Conservation (phyloP, 2,113 vertebrate species). For the Pelecanus crispus region DNA sequence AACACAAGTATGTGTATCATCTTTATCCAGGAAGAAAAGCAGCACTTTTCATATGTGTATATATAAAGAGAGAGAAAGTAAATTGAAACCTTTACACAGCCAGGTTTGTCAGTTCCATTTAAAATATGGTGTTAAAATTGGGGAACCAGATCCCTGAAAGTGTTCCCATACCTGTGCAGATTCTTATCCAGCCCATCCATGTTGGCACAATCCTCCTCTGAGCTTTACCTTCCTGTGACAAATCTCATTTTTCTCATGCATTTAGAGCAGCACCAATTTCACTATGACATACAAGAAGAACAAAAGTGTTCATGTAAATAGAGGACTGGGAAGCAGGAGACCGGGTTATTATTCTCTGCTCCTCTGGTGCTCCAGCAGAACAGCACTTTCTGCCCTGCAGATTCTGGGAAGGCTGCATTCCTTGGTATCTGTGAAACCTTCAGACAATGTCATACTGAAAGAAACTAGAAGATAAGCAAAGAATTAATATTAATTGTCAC, state of each 20-base stretch:
- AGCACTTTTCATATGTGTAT: background rate
- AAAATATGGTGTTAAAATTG: background rate
- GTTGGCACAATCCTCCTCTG: background rate
- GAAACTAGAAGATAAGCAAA: background rate
- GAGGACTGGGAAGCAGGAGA: background rate
- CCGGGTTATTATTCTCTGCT: background rate
- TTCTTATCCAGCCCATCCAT: background rate
- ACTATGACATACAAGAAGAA: background rate
- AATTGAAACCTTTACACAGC: background rate
- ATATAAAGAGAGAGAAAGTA: background rate
- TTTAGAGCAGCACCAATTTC: background rate
- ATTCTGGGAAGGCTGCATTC: background rate
- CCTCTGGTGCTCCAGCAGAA: background rate
- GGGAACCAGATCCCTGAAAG: background rate
- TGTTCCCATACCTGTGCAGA: background rate
- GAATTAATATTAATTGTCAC: background rate
- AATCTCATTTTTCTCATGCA: background rate
- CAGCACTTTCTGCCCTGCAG: background rate
- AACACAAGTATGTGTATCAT: accelerated
- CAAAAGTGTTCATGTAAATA: background rate
- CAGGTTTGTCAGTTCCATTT: background rate
- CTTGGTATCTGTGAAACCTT: background rate
- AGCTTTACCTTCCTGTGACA: background rate
- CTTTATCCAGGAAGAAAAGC: background rate
- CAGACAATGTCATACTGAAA: background rate